Evolutionary conservation across 2,888 invertebrate species (phyloP), one percentile per base, ranked within the genome.

Genomic region (Dasysyrphus tricinctus): DNA sequence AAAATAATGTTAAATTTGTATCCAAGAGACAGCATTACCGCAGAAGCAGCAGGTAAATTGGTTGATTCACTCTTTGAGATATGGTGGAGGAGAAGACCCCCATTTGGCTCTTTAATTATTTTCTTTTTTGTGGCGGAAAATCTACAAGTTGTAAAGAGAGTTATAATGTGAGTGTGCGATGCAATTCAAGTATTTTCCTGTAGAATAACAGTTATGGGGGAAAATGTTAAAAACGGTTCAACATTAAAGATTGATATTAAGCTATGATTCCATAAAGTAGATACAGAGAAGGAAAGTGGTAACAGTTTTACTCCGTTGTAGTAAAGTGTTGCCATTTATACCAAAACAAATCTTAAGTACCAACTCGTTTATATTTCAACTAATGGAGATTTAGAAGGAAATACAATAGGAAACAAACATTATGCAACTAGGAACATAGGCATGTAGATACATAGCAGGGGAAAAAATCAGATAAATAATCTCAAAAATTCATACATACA

Each of bases 81-180:
- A 65, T 61, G 39, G 11, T 75, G 69, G 69, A 51, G 49, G 54
- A 29, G 39, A 67, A 39, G 34, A 37, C 4, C 32, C 19, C 47
- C 29, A 24, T 3, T 57, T 34, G 77, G 32, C 82, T 82, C 82
- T 82, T 61, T 70, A 19, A 14, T 0, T 67, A 3, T 37, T 29
- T n/a, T 24, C 3, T 49, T 47, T 51, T 8, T 49, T 3, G 39
- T 16, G 9, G 54, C 24, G 75, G 84, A 75, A 75, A 86, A 82
- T 81, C 86, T 82, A 86, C 86, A 86, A 86, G 86, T 86, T 82
- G 86, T 86, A 86, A 86, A 86, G 86, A 86, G 86, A 80, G 56
- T 51, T 59, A 54, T 57, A 16, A 57, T 59, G 47, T 63, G 24
- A 57, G 44, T 24, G 12, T n/a, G 9, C 19, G n/a, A 11, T 75